Conservation (phyloP, 2,888 invertebrate genomes). For the Coelopa pilipes region DNA sequence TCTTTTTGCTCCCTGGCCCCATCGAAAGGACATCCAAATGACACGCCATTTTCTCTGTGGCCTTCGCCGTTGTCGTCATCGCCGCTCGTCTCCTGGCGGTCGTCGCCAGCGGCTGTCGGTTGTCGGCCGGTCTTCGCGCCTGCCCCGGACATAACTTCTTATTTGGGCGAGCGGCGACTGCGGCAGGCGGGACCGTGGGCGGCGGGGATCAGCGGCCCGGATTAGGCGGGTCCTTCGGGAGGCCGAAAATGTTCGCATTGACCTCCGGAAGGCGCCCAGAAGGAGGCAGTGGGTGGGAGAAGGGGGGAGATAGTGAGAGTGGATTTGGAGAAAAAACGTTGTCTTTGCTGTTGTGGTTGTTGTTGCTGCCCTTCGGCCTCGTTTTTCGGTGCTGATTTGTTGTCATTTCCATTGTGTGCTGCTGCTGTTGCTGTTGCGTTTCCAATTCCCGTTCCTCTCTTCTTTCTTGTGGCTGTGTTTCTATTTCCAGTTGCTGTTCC, state of each 20-base stretch:
- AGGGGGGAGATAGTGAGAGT: not conserved
- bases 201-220: no score
- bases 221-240: no score
- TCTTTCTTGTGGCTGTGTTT: no score
- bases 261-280: conserved; percentile 7
- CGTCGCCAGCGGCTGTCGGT: not conserved
- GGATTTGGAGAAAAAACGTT: not conserved
- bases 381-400: no score
- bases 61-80: conserved; percentile 16
- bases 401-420: no score
- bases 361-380: no score
- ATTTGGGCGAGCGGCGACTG: conserved; percentile 18
- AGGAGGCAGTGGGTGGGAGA: no score
- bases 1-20: not conserved
- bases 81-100: not conserved
- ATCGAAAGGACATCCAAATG: conserved; percentile 25
- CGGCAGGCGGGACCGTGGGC: conserved; percentile 37
- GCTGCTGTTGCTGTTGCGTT: no score
- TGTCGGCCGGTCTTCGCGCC: not conserved
- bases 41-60: conserved; percentile 32
- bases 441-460: no score
- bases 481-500: no score
- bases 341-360: not conserved
- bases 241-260: not conserved
- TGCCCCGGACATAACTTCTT: conserved; percentile 6